Percentiles rank a stretch among this genome's conserved stretches.
Evolutionary conservation across 2,113 vertebrate species (phyloP).

Genomic region (Chloroceryle aenea): DNA sequence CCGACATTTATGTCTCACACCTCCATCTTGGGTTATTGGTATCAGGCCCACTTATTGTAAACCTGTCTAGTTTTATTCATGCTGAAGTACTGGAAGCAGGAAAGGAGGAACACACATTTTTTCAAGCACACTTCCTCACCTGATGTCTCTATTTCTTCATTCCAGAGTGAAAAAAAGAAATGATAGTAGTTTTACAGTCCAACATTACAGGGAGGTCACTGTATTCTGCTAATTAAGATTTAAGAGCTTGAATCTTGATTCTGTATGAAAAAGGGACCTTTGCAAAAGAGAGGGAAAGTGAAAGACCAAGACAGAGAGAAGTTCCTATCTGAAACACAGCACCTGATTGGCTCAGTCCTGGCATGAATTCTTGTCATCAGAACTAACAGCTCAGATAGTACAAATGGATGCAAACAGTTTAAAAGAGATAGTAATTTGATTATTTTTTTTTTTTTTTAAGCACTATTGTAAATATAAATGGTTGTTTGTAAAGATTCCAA

Average conservation of each 20-base stretch:
- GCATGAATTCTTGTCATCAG: not conserved
- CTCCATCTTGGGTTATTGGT: constrained; percentile 51
- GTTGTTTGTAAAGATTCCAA: not conserved
- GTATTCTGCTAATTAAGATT: not conserved
- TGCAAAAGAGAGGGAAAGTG: not conserved
- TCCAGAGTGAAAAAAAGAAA: not conserved
- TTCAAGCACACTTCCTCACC: not conserved
- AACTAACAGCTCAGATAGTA: not conserved
- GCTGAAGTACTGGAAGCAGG: not conserved
- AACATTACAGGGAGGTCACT: not conserved
- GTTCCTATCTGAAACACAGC: not conserved
- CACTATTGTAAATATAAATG: not conserved
- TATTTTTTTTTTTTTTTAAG: not conserved
- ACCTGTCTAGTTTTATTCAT: not conserved
- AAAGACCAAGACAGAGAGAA: not conserved
- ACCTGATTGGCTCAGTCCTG: not conserved
- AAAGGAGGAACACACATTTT: not conserved
- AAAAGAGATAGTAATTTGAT: fast-evolving
- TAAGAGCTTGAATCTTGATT: not conserved
- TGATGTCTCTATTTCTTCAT: not conserved
- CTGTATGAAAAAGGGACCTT: not conserved
- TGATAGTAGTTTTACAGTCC: not conserved
- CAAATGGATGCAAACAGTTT: not conserved
- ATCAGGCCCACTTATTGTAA: constrained; percentile 24
- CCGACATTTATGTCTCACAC: no score